A percentile compares a stretch with the other conserved stretches of the same genome.
Evolutionary conservation across 1,140 invertebrate genomes (phyloP).

Genomic region (Drosophila nannoptera): DNA sequence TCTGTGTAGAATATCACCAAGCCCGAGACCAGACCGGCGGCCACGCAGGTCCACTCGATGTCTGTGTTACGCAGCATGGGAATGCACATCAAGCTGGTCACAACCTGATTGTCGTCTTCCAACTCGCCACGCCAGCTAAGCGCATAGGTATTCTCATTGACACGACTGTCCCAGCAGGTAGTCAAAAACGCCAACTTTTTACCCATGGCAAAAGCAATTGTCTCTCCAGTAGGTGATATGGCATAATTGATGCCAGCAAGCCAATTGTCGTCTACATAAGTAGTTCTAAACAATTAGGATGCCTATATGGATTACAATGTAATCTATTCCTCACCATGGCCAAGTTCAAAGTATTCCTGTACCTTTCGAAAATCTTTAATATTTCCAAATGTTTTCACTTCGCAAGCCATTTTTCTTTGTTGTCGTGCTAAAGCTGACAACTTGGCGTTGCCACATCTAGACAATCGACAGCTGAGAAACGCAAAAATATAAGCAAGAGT

Average conservation of each 20-base stretch:
- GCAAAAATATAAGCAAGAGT: constrained; percentile 12
- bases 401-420: constrained; percentile 82
- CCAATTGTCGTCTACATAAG: constrained; percentile 83
- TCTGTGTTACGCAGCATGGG: constrained; percentile 76
- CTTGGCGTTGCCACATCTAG: constrained; percentile 5
- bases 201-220: constrained; percentile 85
- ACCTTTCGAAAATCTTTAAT: constrained; percentile 83
- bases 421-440: constrained; percentile 51
- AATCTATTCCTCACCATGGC: constrained; percentile 70
- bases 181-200: constrained; percentile 84
- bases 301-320: constrained; percentile 4
- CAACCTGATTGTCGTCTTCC: constrained; percentile 79
- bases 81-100: constrained; percentile 80
- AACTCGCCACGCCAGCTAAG: constrained; percentile 81
- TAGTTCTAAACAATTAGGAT: not conserved
- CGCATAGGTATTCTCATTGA: constrained; percentile 80
- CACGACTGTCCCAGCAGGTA: constrained; percentile 83
- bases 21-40: constrained; percentile 92
- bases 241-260: constrained; percentile 85
- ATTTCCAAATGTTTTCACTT: constrained; percentile 84
- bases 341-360: constrained; percentile 80
- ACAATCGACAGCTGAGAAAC: not conserved
- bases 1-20: constrained; percentile 94
- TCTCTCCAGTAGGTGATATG: constrained; percentile 86
- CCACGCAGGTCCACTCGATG: constrained; percentile 95